A percentile compares a stretch with the other conserved stretches of the same genome.
phyloP scores from a whole-genome alignment of 2,113 vertebrate genomes.

The Pyxicephalus adspersus region DNA sequence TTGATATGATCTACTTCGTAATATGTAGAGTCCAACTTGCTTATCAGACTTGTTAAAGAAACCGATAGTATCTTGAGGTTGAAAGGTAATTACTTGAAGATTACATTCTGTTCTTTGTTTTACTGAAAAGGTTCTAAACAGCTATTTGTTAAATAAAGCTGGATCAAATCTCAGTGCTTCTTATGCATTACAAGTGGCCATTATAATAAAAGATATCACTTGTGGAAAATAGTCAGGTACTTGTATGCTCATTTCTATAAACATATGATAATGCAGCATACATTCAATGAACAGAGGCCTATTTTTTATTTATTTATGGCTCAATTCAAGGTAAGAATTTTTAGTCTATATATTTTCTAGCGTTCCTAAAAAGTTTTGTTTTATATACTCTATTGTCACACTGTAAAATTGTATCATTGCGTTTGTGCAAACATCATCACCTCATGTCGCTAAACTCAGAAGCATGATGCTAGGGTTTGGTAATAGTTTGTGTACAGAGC shows the following conservation, averaged over 20 bases:
- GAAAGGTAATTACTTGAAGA: conserved; percentile 20
- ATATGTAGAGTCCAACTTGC: neutral
- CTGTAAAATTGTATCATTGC: neutral
- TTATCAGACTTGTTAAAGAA: conserved; percentile 11
- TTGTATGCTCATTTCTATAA: too few relatives aligned
- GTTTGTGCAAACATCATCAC: neutral
- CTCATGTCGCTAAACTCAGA: neutral
- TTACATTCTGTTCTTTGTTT: neutral
- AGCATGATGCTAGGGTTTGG: neutral
- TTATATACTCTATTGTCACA: too few relatives aligned
- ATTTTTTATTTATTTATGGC: too few relatives aligned
- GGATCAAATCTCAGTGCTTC: too few relatives aligned
- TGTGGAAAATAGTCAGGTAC: too few relatives aligned
- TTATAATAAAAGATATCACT: too few relatives aligned
- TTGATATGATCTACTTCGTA: conserved; percentile 2
- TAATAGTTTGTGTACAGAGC: conserved; percentile 4
- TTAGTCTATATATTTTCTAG: too few relatives aligned
- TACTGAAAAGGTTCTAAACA: conserved; percentile 7
- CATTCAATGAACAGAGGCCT: too few relatives aligned
- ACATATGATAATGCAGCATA: too few relatives aligned
- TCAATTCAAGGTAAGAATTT: too few relatives aligned
- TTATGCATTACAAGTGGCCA: too few relatives aligned
- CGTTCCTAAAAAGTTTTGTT: too few relatives aligned
- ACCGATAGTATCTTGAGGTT: neutral
- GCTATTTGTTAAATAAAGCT: conserved; percentile 3